These are phyloP conservation scores for Enteromius fasciolatus DNA, from an alignment of 2,797 vertebrate species.

Conservation along the genomic window DNA sequence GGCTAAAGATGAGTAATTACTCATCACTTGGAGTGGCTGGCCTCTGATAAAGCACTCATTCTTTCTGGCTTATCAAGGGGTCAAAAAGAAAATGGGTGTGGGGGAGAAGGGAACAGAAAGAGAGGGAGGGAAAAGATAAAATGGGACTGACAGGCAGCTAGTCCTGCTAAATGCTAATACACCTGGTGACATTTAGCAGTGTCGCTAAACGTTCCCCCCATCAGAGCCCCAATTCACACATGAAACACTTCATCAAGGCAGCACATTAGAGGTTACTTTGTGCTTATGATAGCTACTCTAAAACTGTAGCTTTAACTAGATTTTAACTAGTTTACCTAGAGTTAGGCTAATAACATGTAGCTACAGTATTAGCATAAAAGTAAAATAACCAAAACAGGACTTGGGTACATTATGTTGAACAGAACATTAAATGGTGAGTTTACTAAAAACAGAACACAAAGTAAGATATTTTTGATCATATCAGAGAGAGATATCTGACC, in stretches of 20 bases:
- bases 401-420: neutral
- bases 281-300: neutral
- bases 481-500: too few species aligned
- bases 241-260: neutral
- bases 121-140: conserved; percentile 78
- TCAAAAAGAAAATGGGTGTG: conserved; percentile 52
- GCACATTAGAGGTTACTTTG: neutral
- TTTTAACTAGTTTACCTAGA: neutral
- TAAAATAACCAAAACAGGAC: neutral
- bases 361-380: neutral
- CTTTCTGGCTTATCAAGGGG: conserved; percentile 70
- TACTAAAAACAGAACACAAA: too few species aligned
- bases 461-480: too few species aligned
- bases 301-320: neutral
- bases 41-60: conserved; percentile 77
- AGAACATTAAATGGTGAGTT: neutral
- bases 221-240: neutral
- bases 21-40: conserved; percentile 72
- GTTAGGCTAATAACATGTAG: neutral
- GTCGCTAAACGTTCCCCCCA: conserved; percentile 46
- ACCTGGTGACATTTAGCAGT: conserved; percentile 77
- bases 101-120: conserved; percentile 38
- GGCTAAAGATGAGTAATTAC: conserved; percentile 79
- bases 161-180: conserved; percentile 82
- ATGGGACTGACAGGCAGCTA: conserved; percentile 76